Percentiles rank a stretch among this genome's conserved stretches.
Conservation (phyloP, 2,888 invertebrate genomes). For the Labia minor region DNA sequence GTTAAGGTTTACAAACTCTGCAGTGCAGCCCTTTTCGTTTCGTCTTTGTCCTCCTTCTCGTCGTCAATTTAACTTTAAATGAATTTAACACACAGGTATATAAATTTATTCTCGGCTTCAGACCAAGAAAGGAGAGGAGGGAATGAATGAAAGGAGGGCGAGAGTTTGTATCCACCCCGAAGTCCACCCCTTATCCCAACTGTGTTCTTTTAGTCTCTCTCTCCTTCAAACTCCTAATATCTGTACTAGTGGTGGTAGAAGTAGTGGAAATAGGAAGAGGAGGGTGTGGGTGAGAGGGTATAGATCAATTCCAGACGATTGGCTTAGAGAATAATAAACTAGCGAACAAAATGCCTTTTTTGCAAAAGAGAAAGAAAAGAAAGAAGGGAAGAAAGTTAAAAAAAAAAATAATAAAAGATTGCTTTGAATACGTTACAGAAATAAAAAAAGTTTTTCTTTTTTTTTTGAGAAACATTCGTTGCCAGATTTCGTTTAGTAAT, state of each 20-base stretch:
- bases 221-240: too few relatives aligned
- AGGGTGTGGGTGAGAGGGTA: background rate
- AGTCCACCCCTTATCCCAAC: too few relatives aligned
- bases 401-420: conserved; percentile 1
- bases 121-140: background rate
- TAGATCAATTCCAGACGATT: conserved; percentile 13
- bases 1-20: background rate
- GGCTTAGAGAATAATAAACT: conserved; percentile 13
- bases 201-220: too few relatives aligned
- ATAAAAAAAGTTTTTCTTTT: background rate
- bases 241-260: too few relatives aligned
- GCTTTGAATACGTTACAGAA: conserved; percentile 13
- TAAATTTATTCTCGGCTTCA: background rate
- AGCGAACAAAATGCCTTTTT: conserved; percentile 9
- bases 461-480: background rate
- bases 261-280: too few relatives aligned
- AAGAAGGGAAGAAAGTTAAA: background rate
- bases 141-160: too few relatives aligned
- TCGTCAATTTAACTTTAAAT: conserved; percentile 13
- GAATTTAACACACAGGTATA: conserved; percentile 3
- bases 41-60: background rate
- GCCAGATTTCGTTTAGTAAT: background rate
- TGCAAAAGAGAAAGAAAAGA: conserved; percentile 8
- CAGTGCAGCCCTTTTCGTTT: background rate
- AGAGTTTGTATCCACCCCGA: background rate